Evolutionary conservation across 2,888 invertebrate species (phyloP).

Genomic region (Drosophila anomalipes): DNA sequence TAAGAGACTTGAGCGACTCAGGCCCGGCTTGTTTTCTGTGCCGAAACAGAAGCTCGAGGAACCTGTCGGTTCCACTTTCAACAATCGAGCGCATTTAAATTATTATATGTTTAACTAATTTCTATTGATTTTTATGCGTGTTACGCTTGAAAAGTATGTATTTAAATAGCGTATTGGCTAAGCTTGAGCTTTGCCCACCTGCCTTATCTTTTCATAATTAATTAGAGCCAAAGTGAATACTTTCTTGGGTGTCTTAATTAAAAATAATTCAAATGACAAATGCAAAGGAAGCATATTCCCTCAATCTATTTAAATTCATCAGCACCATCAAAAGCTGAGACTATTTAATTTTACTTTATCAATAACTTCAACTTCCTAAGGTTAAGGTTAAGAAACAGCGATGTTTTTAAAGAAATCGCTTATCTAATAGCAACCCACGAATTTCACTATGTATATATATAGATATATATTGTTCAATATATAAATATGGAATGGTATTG

Average conservation of each 20-base stretch:
- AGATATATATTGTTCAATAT: background rate
- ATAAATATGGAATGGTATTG: background rate
- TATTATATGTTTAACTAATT: conserved; percentile 74
- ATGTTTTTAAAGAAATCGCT: background rate
- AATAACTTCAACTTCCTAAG: background rate
- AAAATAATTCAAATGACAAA: background rate
- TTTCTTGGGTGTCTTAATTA: background rate
- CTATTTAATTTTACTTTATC: background rate
- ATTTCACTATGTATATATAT: background rate
- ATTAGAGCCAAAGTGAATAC: background rate
- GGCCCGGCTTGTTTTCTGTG: conserved; percentile 17
- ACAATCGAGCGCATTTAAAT: conserved; percentile 63
- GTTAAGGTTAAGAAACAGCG: too few relatives aligned
- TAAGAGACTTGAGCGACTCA: conserved; percentile 19
- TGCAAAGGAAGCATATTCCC: background rate
- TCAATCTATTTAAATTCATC: background rate
- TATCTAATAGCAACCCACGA: rapidly evolving
- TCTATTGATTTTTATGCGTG: conserved; percentile 64
- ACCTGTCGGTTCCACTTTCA: conserved; percentile 77
- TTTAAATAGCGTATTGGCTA: background rate
- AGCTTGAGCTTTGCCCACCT: background rate
- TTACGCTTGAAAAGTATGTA: conserved; percentile 52
- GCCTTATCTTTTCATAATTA: background rate
- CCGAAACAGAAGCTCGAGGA: conserved; percentile 71
- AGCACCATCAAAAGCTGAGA: background rate